Base-by-base conservation (phyloP, 2,888 invertebrate species). In the Allophyes oxyacanthae region DNA sequence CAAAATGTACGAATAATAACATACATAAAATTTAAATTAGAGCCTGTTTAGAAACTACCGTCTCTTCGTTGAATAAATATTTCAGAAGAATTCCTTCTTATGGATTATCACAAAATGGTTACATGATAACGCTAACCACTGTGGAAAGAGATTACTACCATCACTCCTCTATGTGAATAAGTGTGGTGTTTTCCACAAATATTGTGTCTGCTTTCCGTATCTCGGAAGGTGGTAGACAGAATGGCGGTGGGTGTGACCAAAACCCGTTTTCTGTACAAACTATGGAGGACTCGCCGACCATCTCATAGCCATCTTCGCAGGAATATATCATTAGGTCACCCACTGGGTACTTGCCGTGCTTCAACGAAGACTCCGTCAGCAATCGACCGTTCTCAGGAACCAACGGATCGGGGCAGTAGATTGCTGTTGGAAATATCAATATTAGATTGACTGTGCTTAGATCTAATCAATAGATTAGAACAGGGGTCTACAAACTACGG, bases 241-340 rank as follows among this genome's bases (percentile, higher is more conserved):
- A 96, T 43, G 98, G 98, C 9, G 97, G 96, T 15, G 97, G 96
- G 86, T 97, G 97, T 1, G 98, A 97, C 98, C 98, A 98, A 82
- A 96, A 96, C 42, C 98, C 98, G 62, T 96, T 97, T 86, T 98
- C 98, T 6, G 97, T 97, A 91, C 98, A 98, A 41, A 98, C 97
- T 73, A 97, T 96, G 64, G 97, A 97, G 0, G 96, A 95, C 84
- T 98, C 97, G 4, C 98, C 98, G 26, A 96, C 81, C 6, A 90
- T 81, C 25, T 87, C 81, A 56, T 77, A 88, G 0, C 83, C 84
- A 0, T 83, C 81, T 1, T 82, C 73, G 54, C 93, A 93, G 37
- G 96, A 95, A 89, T 97, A 98, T 79, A 96, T 96, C 74, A 98
- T 96, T 54, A 97, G 94, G 59, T 97, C 96, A 1, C 98, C 98